Evolutionary conservation across 2,888 invertebrate genomes (phyloP).

Genomic region (Parascotia fuliginaria): DNA sequence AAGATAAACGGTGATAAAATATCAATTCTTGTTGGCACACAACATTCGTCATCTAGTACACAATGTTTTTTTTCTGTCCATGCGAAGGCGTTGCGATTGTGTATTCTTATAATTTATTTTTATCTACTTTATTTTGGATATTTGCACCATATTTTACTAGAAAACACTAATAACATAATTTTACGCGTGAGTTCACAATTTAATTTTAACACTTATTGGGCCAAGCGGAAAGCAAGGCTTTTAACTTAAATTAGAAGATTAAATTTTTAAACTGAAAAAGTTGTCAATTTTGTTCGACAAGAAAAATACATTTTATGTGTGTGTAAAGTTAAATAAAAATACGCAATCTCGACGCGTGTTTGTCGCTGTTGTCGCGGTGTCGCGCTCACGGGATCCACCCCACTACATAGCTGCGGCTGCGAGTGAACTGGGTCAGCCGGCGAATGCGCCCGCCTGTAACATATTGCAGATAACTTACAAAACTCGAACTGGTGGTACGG

Average conservation of each 20-base stretch:
- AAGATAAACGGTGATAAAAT: slow-evolving; percentile 42
- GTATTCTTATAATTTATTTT: slow-evolving; percentile 30
- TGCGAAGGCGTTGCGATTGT: slow-evolving; percentile 41
- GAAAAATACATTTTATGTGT: neutral
- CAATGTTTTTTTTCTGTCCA: slow-evolving; percentile 40
- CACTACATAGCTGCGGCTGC: slow-evolving; percentile 92
- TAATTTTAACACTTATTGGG: slow-evolving; percentile 3
- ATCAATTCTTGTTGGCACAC: slow-evolving; percentile 52
- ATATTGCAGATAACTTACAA: neutral
- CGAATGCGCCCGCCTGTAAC: slow-evolving; percentile 89
- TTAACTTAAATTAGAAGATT: neutral
- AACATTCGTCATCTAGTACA: slow-evolving; percentile 52
- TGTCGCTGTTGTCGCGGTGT: slow-evolving; percentile 22
- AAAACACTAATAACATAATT: slow-evolving; percentile 6
- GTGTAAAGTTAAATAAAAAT: slow-evolving; percentile 28
- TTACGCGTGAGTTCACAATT: neutral
- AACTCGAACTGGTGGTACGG: no score
- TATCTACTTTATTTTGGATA: slow-evolving; percentile 7
- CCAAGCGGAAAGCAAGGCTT: slow-evolving; percentile 9
- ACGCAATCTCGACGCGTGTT: slow-evolving; percentile 41
- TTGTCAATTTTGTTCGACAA: no score
- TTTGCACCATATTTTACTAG: slow-evolving; percentile 14
- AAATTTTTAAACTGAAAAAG: no score
- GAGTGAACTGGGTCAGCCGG: slow-evolving; percentile 91
- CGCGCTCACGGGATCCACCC: slow-evolving; percentile 86